Conservation (phyloP, 2,113 vertebrate species). For the Oreochromis spilurus region DNA sequence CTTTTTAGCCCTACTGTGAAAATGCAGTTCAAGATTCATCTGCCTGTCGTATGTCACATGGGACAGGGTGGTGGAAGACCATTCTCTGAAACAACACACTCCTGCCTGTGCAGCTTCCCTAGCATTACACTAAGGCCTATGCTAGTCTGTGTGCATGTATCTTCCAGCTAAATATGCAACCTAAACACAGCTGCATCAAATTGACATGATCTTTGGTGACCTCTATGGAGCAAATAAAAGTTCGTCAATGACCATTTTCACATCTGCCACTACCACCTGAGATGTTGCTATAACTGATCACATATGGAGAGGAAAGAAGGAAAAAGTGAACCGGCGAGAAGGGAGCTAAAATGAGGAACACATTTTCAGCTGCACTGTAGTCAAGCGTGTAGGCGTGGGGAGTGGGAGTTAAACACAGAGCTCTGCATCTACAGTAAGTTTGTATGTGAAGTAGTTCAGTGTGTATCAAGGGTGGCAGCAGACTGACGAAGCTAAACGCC, state of each 20-base stretch:
- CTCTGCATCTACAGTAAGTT: background rate
- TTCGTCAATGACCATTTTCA: background rate
- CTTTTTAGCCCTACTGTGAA: background rate
- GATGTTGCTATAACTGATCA: background rate
- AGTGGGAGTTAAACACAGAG: conserved; percentile 53
- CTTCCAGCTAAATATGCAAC: background rate
- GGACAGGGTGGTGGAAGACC: background rate
- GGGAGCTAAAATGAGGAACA: conserved; percentile 57
- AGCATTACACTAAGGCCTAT: background rate
- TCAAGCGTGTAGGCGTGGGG: conserved; percentile 45
- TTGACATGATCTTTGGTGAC: background rate
- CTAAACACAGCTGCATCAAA: background rate
- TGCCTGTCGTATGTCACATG: background rate
- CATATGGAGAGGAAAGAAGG: conserved; percentile 18
- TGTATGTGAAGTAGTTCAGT: background rate
- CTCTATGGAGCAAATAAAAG: background rate
- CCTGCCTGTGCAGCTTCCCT: background rate
- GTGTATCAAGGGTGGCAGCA: conserved; percentile 13
- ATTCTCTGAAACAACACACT: conserved; percentile 23
- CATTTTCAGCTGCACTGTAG: conserved; percentile 65
- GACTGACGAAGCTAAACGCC: conserved; percentile 1
- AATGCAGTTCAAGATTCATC: conserved; percentile 16
- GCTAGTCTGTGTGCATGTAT: background rate
- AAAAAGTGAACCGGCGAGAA: conserved; percentile 11
- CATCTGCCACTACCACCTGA: background rate